These are phyloP conservation scores for Sthenelais limicola DNA, from an alignment of 2,888 invertebrate species.

Conservation along the genomic window DNA sequence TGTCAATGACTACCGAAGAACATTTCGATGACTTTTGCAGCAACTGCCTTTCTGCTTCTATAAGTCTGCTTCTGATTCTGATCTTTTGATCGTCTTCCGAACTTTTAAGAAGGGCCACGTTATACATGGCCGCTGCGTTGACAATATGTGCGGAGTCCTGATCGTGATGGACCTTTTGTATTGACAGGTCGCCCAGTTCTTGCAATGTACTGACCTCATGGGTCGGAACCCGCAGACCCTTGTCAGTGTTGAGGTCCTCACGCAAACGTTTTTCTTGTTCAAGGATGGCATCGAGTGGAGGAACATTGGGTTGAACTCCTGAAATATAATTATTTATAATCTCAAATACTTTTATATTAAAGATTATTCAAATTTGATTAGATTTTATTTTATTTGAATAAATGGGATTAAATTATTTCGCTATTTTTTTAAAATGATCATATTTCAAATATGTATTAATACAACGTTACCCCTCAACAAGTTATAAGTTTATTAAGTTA, in stretches of 20 bases:
- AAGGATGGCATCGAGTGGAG: background rate
- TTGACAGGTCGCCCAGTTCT: conserved; percentile 4
- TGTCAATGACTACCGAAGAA: conserved; percentile 1
- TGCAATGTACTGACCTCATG: background rate
- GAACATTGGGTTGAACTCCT: background rate
- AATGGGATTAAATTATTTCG: too few species aligned
- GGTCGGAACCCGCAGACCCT: background rate
- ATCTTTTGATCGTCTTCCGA: conserved; percentile 21
- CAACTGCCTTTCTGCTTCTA: conserved; percentile 10
- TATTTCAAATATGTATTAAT: too few species aligned
- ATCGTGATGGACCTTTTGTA: conserved; percentile 1
- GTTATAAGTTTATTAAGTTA: too few species aligned
- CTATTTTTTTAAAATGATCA: too few species aligned
- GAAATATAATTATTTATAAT: too few species aligned
- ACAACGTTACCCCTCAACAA: too few species aligned
- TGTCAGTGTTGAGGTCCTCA: background rate
- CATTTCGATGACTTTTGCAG: conserved; percentile 3
- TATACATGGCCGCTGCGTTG: conserved; percentile 8
- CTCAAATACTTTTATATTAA: too few species aligned
- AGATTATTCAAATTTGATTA: too few species aligned
- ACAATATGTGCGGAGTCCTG: background rate
- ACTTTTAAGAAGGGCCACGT: conserved; percentile 1
- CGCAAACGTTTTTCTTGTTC: background rate
- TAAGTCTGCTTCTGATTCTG: conserved; percentile 8
- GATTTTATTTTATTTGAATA: too few species aligned